Conservation (phyloP, 1,140 invertebrate species). For the Orius laevigatus region DNA sequence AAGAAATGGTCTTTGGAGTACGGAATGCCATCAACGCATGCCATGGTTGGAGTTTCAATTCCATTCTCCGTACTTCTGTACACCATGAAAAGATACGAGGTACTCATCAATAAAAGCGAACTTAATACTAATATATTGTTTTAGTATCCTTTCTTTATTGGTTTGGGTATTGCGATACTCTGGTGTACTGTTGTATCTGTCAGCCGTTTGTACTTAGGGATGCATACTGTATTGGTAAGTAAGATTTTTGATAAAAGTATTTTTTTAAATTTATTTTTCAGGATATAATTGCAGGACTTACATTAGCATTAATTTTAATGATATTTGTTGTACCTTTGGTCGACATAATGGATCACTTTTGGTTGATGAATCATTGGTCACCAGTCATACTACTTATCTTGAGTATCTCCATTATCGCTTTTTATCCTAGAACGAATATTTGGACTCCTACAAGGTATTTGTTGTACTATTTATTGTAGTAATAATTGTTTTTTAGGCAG, state of each 20-base stretch:
- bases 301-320: slow-evolving; percentile 48
- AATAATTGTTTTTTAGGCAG: slow-evolving; percentile 53
- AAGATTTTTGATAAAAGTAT: slow-evolving; percentile 5
- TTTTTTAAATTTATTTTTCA: slow-evolving; percentile 25
- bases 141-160: slow-evolving; percentile 32
- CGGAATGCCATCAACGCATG: slow-evolving; percentile 88
- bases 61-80: slow-evolving; percentile 69
- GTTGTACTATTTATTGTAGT: neutral
- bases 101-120: slow-evolving; percentile 11
- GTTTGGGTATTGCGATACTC: slow-evolving; percentile 28
- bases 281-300: slow-evolving; percentile 61
- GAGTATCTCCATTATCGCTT: slow-evolving; percentile 47
- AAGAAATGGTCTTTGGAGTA: slow-evolving; percentile 77
- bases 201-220: slow-evolving; percentile 77
- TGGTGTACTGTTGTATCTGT: slow-evolving; percentile 65
- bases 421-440: slow-evolving; percentile 53
- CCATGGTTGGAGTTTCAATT: slow-evolving; percentile 74
- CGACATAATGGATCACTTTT: slow-evolving; percentile 51
- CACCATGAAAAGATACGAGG: slow-evolving; percentile 60
- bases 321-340: slow-evolving; percentile 53
- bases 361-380: slow-evolving; percentile 47
- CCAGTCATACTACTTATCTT: slow-evolving; percentile 43
- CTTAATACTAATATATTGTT: slow-evolving; percentile 20
- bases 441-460: slow-evolving; percentile 65
- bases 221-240: slow-evolving; percentile 73